Conservation (phyloP, 2,888 invertebrate genomes). For the Alsophila aescularia region DNA sequence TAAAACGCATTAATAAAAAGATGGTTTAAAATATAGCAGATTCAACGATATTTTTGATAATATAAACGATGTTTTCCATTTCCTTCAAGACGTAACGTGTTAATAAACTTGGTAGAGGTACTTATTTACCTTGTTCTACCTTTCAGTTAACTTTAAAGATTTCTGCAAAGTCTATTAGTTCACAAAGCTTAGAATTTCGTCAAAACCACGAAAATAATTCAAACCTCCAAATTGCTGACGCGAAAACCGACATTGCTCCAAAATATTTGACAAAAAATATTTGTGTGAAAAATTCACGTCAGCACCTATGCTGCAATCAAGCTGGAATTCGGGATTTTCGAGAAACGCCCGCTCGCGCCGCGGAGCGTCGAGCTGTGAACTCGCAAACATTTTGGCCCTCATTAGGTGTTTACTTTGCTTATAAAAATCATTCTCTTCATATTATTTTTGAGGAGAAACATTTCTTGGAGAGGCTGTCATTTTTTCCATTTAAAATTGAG, state of each 20-base stretch:
- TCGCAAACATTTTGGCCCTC: constrained; percentile 74
- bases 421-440: constrained; percentile 59
- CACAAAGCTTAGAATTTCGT: background rate
- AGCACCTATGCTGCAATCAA: constrained; percentile 43
- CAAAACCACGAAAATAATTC: background rate
- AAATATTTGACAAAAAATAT: constrained; percentile 38
- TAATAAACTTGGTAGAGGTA: too few species aligned
- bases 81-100: too few species aligned
- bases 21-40: too few species aligned
- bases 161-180: too few species aligned
- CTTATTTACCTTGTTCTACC: too few species aligned
- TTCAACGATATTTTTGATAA: too few species aligned
- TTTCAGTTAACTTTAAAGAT: too few species aligned
- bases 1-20: too few species aligned
- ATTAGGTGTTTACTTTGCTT: constrained; percentile 76
- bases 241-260: constrained; percentile 17
- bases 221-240: constrained; percentile 17
- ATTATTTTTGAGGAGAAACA: constrained; percentile 31
- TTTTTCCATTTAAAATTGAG: constrained; percentile 5
- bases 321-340: constrained; percentile 36
- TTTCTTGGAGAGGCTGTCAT: constrained; percentile 10
- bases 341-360: constrained; percentile 29
- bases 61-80: too few species aligned
- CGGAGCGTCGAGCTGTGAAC: constrained; percentile 59
- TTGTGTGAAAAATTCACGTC: constrained; percentile 37